These are phyloP conservation scores for Beroe forskalii DNA, from an alignment of 37 sponge, comb jelly and placozoan species.

Conservation along the genomic window DNA sequence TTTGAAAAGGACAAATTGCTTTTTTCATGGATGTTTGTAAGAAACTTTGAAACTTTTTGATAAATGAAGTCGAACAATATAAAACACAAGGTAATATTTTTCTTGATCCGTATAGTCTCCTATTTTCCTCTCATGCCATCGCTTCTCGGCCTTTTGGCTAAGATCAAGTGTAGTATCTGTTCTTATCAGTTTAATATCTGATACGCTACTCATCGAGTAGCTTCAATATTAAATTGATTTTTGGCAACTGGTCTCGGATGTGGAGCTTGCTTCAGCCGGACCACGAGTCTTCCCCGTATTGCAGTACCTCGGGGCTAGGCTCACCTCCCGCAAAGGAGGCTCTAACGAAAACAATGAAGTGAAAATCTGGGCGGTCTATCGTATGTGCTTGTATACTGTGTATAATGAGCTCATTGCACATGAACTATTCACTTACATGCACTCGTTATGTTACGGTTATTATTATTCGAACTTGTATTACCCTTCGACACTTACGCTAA, in stretches of 20 bases:
- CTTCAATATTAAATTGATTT: constrained; percentile 67
- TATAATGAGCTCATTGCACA: too few species aligned
- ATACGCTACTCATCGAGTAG: constrained; percentile 53
- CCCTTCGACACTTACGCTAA: too few species aligned
- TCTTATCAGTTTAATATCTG: constrained; percentile 67
- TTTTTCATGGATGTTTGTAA: too few species aligned
- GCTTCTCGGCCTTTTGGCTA: constrained; percentile 67
- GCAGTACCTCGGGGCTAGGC: constrained; percentile 67
- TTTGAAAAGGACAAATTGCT: too few species aligned
- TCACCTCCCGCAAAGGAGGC: constrained; percentile 59
- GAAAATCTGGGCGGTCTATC: too few species aligned
- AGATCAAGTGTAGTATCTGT: constrained; percentile 67
- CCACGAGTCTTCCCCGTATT: constrained; percentile 66
- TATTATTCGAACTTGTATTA: too few species aligned
- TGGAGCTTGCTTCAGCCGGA: constrained; percentile 66
- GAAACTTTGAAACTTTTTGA: too few species aligned
- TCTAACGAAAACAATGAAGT: too few species aligned
- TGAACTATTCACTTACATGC: too few species aligned
- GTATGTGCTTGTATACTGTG: too few species aligned
- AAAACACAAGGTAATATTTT: constrained; percentile 53
- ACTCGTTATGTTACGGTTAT: too few species aligned
- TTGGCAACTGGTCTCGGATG: constrained; percentile 63
- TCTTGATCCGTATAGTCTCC: not conserved
- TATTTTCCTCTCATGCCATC: not conserved
- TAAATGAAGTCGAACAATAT: too few species aligned